Evolutionary conservation across 2,113 vertebrate species (phyloP), one percentile per base, ranked within the genome.

Genomic region (Antidorcas marsupialis): DNA sequence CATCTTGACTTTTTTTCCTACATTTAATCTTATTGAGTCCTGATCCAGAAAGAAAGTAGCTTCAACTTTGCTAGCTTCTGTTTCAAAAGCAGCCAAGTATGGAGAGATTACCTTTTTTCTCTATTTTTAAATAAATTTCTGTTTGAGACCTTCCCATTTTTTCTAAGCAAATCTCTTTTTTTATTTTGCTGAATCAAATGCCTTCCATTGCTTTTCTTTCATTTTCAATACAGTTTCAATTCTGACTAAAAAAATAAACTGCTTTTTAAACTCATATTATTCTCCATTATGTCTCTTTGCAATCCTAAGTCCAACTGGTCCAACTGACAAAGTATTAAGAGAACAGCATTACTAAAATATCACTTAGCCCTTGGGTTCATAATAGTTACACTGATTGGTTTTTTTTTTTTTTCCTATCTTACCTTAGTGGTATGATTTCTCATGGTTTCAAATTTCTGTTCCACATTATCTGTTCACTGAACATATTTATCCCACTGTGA

Each of bases 311-410:
- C 45, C 43, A 94, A 62, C 8, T 71, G 89, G 27, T 79, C 45
- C 43, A 94, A 62, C 8, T 71, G 89, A 52, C 39, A 96, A 92
- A 92, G 7, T 55, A 25, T 79, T 95, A 79, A 2, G 2, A 81
- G 45, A 64, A 83, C 16, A 94, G 55, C 57, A 83, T 57, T 97
- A 94, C 89, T 62, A 97, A 97, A 95, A 96, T 87, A 92, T 96
- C 84, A 67, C 33, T 94, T 94, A 9, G 57, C 23, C 45, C 10
- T 71, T 91, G 55, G 21, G 60, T 82, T 88, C 90, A 86, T 50
- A 92, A 92, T 91, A 97, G 93, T 91, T 94, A 94, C 30, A 93
- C 8, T 82, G 17, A 28, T 67, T 60, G 43, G n/a, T n/a, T n/a
- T 82, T 71, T 82, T 21, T 12, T 36, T 71, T 21, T 2, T 33